These are phyloP conservation scores for Acanthochromis polyacanthus DNA, from an alignment of 2,113 vertebrate genomes.

Conservation along the genomic window DNA sequence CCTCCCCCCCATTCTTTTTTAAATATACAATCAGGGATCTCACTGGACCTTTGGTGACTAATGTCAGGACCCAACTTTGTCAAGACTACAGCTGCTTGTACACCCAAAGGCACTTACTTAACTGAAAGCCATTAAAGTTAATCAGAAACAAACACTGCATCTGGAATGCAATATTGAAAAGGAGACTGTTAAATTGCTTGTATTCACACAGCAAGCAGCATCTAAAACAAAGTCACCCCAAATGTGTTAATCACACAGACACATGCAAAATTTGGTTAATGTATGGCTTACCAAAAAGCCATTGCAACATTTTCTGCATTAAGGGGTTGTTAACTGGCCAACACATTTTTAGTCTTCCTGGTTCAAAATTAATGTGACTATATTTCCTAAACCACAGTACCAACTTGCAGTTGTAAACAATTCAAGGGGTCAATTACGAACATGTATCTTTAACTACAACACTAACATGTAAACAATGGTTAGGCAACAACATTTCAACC, in stretches of 20 bases:
- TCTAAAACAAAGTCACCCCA: not conserved
- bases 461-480: not conserved
- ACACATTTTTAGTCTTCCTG: not conserved
- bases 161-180: not conserved
- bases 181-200: not conserved
- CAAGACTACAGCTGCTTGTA: conserved; percentile 1
- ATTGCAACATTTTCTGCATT: not conserved
- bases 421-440: not conserved
- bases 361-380: not conserved
- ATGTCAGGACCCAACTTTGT: not conserved
- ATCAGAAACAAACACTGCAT: not conserved
- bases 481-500: not conserved
- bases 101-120: not conserved
- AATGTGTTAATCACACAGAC: not conserved
- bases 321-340: not conserved
- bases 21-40: conserved; percentile 22
- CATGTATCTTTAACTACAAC: not conserved
- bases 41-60: conserved; percentile 8
- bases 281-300: not conserved
- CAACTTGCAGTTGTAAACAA: not conserved
- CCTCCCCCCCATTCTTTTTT: conserved; percentile 31
- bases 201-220: not conserved
- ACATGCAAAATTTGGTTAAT: not conserved
- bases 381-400: not conserved
- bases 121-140: not conserved